Base-by-base conservation (phyloP, 2,113 vertebrate species). In the Perca fluviatilis region DNA sequence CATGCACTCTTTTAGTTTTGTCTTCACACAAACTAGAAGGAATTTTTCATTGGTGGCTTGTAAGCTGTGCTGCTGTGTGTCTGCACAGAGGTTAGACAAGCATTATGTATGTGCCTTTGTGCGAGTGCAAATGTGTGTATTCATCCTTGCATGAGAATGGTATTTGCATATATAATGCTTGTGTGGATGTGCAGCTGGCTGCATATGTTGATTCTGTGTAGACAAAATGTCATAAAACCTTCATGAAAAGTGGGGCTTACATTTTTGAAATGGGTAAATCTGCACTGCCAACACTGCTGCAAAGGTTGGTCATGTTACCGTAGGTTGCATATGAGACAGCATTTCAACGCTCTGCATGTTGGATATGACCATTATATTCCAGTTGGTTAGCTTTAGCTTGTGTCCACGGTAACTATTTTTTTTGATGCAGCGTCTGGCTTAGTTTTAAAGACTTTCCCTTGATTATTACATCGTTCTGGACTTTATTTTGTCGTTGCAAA, bases 141-240 rank as follows among this genome's bases (percentile, higher is more conserved):
- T 60, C 63, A 69, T 58, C 43, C 54, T 58, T 79, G 51, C 43
- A n/a, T 2, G 25, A 54, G 27, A 25, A 33, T 50, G 15, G 18
- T 30, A 64, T 86, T 75, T 86, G 64, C 68, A 75, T 71, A 74
- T 58, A 69, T 76, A 64, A 79, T 74, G 82, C 40, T 56, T 66
- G 46, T 70, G 47, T 76, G 72, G 36, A 56, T 58, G 60, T 43
- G 33, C n/a, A 56, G 65, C 53, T 1, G 1, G 49, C 27, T 66
- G 47, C 2, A 4, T 18, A n/a, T 68, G n/a, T 65, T 21, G 70
- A 56, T 82, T 70, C 19, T 50, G 14, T 27, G 56, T 43, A 47
- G 13, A 79, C 8, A 74, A 68, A 83, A 63, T 40, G 40, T 36
- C 18, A 67, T 66, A 46, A 77, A 72, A 73, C n/a, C 46, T 62